Conservation (phyloP, 2,888 invertebrate genomes). For the Habrosyne pyritoides region DNA sequence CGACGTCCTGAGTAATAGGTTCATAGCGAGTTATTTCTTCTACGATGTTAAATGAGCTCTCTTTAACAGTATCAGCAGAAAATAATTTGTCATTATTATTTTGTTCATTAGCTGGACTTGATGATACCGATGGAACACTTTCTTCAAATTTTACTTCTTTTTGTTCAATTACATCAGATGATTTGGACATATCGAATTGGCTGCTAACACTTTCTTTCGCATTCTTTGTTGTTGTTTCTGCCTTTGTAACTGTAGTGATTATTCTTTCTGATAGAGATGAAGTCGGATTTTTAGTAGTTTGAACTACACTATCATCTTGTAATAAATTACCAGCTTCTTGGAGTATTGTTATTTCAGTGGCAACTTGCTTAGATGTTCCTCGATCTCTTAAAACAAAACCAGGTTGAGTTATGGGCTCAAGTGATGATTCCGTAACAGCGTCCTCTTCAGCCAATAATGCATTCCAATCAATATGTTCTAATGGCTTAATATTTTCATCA, state of each 20-base stretch:
- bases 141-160: slow-evolving; percentile 17
- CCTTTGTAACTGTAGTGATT: slow-evolving; percentile 17
- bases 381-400: slow-evolving; percentile 25
- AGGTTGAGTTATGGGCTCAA: slow-evolving; percentile 47
- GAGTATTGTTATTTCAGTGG: slow-evolving; percentile 73
- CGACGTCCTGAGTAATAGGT: slow-evolving; percentile 53
- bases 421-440: slow-evolving; percentile 42
- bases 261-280: neutral
- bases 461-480: slow-evolving; percentile 75
- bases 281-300: neutral
- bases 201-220: slow-evolving; percentile 14
- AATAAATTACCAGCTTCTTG: slow-evolving; percentile 46
- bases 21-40: slow-evolving; percentile 61
- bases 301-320: slow-evolving; percentile 17
- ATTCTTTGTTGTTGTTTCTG: slow-evolving; percentile 21
- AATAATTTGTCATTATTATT: slow-evolving; percentile 74
- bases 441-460: slow-evolving; percentile 72
- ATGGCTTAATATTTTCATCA: slow-evolving; percentile 42
- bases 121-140: slow-evolving; percentile 20
- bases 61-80: slow-evolving; percentile 48
- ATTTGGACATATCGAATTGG: neutral
- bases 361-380: slow-evolving; percentile 46
- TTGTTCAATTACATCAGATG: neutral
- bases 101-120: slow-evolving; percentile 56
- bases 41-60: slow-evolving; percentile 55